Evolutionary conservation across 2,797 vertebrate genomes (phyloP), one percentile per base, ranked within the genome.

Genomic region (Salarias fasciatus): DNA sequence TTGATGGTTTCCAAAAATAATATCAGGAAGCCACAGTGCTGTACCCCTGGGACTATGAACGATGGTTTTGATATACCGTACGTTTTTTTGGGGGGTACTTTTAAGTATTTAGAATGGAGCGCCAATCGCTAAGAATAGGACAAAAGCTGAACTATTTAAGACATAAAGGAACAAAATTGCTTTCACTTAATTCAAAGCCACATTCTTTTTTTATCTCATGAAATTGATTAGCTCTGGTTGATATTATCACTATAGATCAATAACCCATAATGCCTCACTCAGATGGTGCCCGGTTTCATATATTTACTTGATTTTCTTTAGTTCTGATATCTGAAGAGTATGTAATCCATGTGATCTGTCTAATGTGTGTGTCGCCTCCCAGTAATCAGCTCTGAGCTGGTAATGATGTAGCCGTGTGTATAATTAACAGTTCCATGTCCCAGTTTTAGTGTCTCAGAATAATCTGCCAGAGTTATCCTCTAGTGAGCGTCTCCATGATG

Each of bases 361-460:
- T 58, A 8, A 42, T 71, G 11, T 44, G 0, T 46, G 15, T 54
- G 0, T 36, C 41, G 36, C 11, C 43, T 60, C 5, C 67, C 63
- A 53, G 53, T 35, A 59, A 28, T 62, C 60, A 35, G 54, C 49
- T 18, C 38, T 8, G 12, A 41, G 37, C 56, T 70, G 66, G 31
- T 62, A 5, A 56, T 42, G 67, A 57, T 62, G 64, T 38, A 44
- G 63, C 63, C 11, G 8, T 71, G 66, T 72, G 51, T 78, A 67
- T 83, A 64, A 82, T 85, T 82, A 79, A 78, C 73, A 64, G 72
- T 78, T 43, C 3, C n/a, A 53, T 61, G 79, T 53, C 76, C 59
- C 51, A 75, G 52, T 73, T 84, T 75, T 48, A 37, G 69, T 31
- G 36, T 60, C 64, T 49, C 56, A 67, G 51, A 65, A 71, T 82